Percentiles rank a stretch among this genome's conserved stretches.
phyloP scores from a whole-genome alignment of 2,888 invertebrate genomes.

The Chrysina gloriosa region DNA sequence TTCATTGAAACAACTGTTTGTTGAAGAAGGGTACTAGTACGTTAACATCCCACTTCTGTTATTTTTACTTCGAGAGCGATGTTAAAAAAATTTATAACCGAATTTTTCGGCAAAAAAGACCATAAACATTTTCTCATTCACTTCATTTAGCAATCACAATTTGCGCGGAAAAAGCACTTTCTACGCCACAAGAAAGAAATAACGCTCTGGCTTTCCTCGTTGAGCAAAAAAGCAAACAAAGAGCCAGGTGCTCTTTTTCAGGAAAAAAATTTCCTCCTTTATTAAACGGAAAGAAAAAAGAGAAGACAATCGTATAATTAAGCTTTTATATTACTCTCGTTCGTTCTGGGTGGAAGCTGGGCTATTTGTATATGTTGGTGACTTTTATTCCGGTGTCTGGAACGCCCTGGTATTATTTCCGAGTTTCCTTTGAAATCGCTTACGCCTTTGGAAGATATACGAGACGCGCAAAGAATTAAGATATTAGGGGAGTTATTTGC shows the following conservation, averaged over 20 bases:
- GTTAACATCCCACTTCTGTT: too few relatives aligned
- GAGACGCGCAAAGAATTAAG: not conserved
- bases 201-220: not conserved
- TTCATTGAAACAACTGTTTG: too few relatives aligned
- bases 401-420: not conserved
- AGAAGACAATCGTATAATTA: slow-evolving; percentile 26
- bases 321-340: slow-evolving; percentile 10
- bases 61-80: too few relatives aligned
- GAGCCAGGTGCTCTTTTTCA: not conserved
- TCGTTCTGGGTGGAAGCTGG: not conserved
- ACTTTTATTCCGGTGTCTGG: not conserved
- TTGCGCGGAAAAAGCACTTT: too few relatives aligned
- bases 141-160: too few relatives aligned
- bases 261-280: not conserved
- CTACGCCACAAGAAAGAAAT: too few relatives aligned
- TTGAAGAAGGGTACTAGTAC: too few relatives aligned
- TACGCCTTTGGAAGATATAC: not conserved
- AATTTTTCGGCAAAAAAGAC: too few relatives aligned
- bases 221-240: not conserved
- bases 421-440: not conserved
- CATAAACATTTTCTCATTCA: too few relatives aligned
- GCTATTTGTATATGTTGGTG: slow-evolving; percentile 9
- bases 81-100: too few relatives aligned
- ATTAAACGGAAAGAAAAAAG: not conserved
- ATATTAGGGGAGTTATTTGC: not conserved